A percentile compares a stretch with the other conserved stretches of the same genome.
These are phyloP conservation scores for Albula glossodonta DNA, from an alignment of 2,113 vertebrate genomes.

Conservation along the genomic window DNA sequence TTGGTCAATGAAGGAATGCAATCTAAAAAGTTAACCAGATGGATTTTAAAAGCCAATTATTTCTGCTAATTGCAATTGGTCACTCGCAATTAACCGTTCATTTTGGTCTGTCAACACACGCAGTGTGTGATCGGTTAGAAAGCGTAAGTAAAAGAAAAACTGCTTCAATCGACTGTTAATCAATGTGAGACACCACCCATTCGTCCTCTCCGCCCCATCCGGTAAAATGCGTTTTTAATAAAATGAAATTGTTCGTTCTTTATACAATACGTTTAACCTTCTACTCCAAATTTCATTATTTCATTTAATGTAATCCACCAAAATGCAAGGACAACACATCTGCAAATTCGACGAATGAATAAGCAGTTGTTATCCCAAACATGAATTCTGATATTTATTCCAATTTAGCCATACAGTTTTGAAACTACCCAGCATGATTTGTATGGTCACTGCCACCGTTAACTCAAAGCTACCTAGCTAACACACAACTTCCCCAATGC, in stretches of 20 bases:
- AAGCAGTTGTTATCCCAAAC: not conserved
- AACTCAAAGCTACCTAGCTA: not conserved
- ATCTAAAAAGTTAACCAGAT: not conserved
- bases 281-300: not conserved
- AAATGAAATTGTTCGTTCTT: not conserved
- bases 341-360: not conserved
- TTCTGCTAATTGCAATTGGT: not conserved
- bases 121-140: not conserved
- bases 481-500: not conserved
- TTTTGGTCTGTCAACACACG: not conserved
- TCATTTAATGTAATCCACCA: not conserved
- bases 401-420: not conserved
- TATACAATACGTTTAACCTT: not conserved
- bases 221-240: not conserved
- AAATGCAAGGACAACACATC: not conserved
- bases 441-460: not conserved
- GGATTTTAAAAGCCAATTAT: not conserved
- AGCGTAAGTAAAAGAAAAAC: not conserved
- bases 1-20: not conserved
- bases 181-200: slow-evolving; percentile 32
- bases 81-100: not conserved
- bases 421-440: not conserved
- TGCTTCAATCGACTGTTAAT: slow-evolving; percentile 14
- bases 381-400: not conserved
- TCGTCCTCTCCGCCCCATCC: slow-evolving; percentile 65